These are phyloP conservation scores for Phyllostomus discolor DNA, from an alignment of 2,113 vertebrate genomes.

Conservation along the genomic window DNA sequence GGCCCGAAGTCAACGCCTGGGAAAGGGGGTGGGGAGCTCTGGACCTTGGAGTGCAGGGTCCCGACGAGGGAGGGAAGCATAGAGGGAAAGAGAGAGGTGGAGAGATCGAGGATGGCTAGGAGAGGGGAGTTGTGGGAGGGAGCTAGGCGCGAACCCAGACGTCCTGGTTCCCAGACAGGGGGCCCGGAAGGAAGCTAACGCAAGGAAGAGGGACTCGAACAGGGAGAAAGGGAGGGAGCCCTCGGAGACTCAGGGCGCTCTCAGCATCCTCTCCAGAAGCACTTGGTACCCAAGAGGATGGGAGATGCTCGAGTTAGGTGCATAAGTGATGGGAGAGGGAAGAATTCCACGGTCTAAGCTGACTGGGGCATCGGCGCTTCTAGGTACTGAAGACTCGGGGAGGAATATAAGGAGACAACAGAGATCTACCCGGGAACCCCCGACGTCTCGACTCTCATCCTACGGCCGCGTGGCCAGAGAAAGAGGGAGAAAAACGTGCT, in stretches of 20 bases:
- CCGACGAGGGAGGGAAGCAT: background rate
- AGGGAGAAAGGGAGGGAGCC: background rate
- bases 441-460: background rate
- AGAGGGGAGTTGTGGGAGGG: background rate
- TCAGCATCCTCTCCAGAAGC: background rate
- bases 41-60: slow-evolving; percentile 21
- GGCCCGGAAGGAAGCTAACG: background rate
- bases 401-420: background rate
- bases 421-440: background rate
- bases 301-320: background rate
- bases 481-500: background rate
- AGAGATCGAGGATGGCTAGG: background rate
- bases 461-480: background rate
- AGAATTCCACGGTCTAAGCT: background rate
- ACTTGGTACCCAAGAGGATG: background rate
- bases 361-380: background rate
- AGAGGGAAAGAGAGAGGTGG: background rate
- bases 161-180: background rate
- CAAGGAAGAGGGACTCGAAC: background rate
- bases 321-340: background rate
- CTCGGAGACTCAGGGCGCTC: background rate
- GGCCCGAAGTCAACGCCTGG: slow-evolving; percentile 79
- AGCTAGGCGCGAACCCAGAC: background rate
- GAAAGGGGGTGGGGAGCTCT: slow-evolving; percentile 15
- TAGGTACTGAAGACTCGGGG: background rate